Percentiles rank a stretch among this genome's conserved stretches.
These are phyloP conservation scores for Sphaerophoria taeniata DNA, from an alignment of 2,888 invertebrate genomes.

Conservation along the genomic window DNA sequence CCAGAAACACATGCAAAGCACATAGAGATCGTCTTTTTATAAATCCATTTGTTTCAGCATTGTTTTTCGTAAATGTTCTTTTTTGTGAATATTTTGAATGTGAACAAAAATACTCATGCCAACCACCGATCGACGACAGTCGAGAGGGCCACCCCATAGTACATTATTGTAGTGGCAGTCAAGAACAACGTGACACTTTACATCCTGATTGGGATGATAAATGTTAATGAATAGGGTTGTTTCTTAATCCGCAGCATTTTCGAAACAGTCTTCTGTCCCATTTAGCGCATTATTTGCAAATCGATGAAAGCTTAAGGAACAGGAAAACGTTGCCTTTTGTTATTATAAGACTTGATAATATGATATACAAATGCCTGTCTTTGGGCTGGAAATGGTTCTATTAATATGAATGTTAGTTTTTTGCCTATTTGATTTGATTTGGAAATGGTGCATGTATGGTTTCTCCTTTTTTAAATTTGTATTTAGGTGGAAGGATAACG, in stretches of 20 bases:
- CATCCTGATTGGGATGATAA: slow-evolving; percentile 53
- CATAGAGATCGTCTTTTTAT: slow-evolving; percentile 9
- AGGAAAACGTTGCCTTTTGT: slow-evolving; percentile 35
- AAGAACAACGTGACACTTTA: slow-evolving; percentile 57
- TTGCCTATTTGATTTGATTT: background rate
- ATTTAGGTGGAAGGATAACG: background rate
- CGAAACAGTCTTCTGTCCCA: background rate
- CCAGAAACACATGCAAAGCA: slow-evolving; percentile 14
- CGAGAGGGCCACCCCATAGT: no score
- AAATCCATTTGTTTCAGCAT: slow-evolving; percentile 53
- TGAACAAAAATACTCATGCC: background rate
- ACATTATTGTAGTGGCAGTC: no score
- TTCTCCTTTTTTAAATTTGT: background rate
- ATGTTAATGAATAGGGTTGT: slow-evolving; percentile 37
- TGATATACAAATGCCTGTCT: slow-evolving; percentile 60
- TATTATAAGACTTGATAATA: slow-evolving; percentile 68
- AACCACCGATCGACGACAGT: slow-evolving; percentile 32
- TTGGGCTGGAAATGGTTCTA: slow-evolving; percentile 22
- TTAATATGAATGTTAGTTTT: background rate
- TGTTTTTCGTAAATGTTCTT: slow-evolving; percentile 32
- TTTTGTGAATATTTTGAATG: slow-evolving; percentile 16
- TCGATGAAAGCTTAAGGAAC: background rate
- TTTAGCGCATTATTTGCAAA: slow-evolving; percentile 26
- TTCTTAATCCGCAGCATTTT: background rate
- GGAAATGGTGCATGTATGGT: background rate